A percentile compares a stretch with the other conserved stretches of the same genome.
These are phyloP conservation scores for Notothenia coriiceps DNA, from an alignment of 2,113 vertebrate species.

Conservation along the genomic window DNA sequence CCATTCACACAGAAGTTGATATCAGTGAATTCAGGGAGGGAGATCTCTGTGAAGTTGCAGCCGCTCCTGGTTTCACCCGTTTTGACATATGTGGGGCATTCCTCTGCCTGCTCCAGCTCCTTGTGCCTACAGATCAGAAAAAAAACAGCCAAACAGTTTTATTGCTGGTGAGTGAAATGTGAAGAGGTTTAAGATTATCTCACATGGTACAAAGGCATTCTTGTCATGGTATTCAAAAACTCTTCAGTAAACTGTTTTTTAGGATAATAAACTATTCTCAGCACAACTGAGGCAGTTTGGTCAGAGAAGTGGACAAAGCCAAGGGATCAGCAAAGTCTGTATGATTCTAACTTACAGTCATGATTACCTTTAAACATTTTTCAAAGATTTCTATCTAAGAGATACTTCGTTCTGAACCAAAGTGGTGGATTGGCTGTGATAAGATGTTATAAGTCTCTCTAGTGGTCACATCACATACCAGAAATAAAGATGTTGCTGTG, in stretches of 20 bases:
- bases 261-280: not conserved
- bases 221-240: not conserved
- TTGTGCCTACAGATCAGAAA: slow-evolving; percentile 81
- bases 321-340: too few species aligned
- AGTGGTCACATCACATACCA: slow-evolving; percentile 66
- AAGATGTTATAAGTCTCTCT: not conserved
- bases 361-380: not conserved
- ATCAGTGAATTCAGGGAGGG: slow-evolving; percentile 86
- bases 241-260: not conserved
- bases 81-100: slow-evolving; percentile 84
- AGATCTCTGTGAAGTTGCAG: slow-evolving; percentile 80
- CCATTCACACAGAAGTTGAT: slow-evolving; percentile 91
- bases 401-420: not conserved
- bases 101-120: slow-evolving; percentile 68
- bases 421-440: not conserved
- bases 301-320: not conserved
- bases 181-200: not conserved
- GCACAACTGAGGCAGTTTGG: not conserved
- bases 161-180: not conserved
- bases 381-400: not conserved
- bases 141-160: not conserved
- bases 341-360: not conserved
- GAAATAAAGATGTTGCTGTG: slow-evolving; percentile 71
- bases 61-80: slow-evolving; percentile 66
- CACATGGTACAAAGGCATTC: not conserved